Evolutionary conservation across 2,797 vertebrate genomes (phyloP).

Genomic region (Coccyzus lansbergi): DNA sequence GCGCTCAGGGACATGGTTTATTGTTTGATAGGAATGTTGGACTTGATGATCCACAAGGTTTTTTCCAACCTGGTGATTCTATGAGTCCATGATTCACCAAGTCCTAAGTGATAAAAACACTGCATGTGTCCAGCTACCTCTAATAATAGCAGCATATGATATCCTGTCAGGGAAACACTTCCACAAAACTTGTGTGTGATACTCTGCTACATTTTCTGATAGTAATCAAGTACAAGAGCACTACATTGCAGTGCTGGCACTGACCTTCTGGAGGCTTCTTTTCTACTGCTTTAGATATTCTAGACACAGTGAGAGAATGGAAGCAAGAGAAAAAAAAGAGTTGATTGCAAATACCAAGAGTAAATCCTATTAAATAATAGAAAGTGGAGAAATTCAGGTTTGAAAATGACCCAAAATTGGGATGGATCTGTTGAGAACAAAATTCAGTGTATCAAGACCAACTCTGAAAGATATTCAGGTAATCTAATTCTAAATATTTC

Average conservation of each 20-base stretch:
- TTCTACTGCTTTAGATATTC: neutral
- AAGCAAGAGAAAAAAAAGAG: neutral
- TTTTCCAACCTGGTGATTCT: no score
- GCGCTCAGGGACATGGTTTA: no score
- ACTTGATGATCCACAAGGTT: no score
- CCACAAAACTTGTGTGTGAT: neutral
- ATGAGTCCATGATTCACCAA: no score
- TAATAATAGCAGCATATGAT: neutral
- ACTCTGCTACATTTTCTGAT: neutral
- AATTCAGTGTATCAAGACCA: neutral
- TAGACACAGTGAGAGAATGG: neutral
- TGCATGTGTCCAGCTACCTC: neutral
- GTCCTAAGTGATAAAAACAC: neutral
- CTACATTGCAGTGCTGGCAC: neutral
- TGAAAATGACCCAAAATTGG: neutral
- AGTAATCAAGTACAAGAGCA: neutral
- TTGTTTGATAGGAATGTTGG: no score
- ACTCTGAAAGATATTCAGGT: neutral
- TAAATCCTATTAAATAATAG: neutral
- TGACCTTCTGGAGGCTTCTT: neutral
- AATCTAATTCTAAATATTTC: neutral
- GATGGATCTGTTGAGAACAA: neutral
- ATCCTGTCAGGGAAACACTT: neutral
- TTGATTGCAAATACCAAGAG: neutral
- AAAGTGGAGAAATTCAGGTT: neutral